These are phyloP conservation scores for Ligdia adustata DNA, from an alignment of 2,888 invertebrate genomes.

Conservation along the genomic window DNA sequence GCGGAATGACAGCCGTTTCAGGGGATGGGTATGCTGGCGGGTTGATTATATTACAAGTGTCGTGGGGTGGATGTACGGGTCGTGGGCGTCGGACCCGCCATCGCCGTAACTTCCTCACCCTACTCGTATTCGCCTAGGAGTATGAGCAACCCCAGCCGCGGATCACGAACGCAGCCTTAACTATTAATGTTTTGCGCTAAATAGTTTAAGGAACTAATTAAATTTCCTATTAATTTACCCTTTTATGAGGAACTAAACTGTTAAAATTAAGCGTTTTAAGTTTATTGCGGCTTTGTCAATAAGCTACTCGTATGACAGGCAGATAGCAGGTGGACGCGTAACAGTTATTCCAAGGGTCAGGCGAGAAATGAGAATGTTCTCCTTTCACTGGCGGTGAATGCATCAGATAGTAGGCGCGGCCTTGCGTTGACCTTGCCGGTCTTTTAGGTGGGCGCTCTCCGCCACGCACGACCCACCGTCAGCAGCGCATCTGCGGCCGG, in stretches of 20 bases:
- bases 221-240: too few species aligned
- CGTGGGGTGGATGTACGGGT: too few species aligned
- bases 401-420: slow-evolving; percentile 38
- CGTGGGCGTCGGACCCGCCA: too few species aligned
- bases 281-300: slow-evolving; percentile 2
- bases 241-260: too few species aligned
- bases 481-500: slow-evolving; percentile 7
- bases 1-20: slow-evolving; percentile 2
- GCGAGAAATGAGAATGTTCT: slow-evolving; percentile 17
- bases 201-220: too few species aligned
- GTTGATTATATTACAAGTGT: slow-evolving; percentile 42
- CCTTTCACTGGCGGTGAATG: slow-evolving; percentile 33
- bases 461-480: slow-evolving; percentile 5
- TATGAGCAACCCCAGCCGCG: too few species aligned
- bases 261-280: too few species aligned
- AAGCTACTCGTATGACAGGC: not conserved
- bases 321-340: not conserved
- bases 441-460: slow-evolving; percentile 25
- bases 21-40: slow-evolving; percentile 16
- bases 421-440: slow-evolving; percentile 51
- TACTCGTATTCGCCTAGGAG: too few species aligned
- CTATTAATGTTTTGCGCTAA: too few species aligned
- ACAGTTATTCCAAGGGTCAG: slow-evolving; percentile 7
- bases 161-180: too few species aligned
- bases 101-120: too few species aligned